phyloP scores from a whole-genome alignment of 2,797 vertebrate genomes.

The Ctenochaetus hawaiiensis region DNA sequence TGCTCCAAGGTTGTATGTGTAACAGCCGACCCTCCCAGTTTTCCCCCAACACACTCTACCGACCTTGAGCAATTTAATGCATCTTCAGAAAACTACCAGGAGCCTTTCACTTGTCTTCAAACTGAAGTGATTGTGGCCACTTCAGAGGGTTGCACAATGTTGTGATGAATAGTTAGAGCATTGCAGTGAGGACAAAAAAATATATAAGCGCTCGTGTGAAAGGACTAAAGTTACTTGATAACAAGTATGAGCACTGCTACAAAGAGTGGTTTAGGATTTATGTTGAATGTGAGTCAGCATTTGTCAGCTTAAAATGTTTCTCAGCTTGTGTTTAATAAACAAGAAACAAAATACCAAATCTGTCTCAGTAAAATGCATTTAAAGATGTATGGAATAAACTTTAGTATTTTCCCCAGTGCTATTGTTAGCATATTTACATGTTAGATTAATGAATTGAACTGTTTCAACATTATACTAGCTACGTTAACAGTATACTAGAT shows the following conservation, averaged over 20 bases:
- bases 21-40: not conserved
- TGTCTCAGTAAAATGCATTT: too few relatives aligned
- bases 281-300: not conserved
- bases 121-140: slow-evolving; percentile 59
- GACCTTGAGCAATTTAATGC: slow-evolving; percentile 48
- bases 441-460: too few relatives aligned
- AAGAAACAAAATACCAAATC: not conserved
- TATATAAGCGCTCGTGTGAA: slow-evolving; percentile 3
- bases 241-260: not conserved
- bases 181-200: slow-evolving; percentile 3
- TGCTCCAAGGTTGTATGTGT: slow-evolving; percentile 17
- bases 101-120: slow-evolving; percentile 32
- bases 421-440: too few relatives aligned
- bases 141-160: slow-evolving; percentile 24
- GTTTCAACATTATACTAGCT: too few relatives aligned
- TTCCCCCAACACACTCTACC: not conserved
- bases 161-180: not conserved
- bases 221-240: not conserved
- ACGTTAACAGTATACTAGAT: not conserved
- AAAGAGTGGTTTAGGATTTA: not conserved
- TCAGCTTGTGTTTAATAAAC: not conserved
- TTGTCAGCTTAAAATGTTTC: not conserved
- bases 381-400: too few relatives aligned
- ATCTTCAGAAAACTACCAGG: slow-evolving; percentile 34
- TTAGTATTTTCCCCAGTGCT: too few relatives aligned